A percentile compares a stretch with the other conserved stretches of the same genome.
phyloP scores from a whole-genome alignment of 2,797 vertebrate species.

The Onychomys leucogaster region DNA sequence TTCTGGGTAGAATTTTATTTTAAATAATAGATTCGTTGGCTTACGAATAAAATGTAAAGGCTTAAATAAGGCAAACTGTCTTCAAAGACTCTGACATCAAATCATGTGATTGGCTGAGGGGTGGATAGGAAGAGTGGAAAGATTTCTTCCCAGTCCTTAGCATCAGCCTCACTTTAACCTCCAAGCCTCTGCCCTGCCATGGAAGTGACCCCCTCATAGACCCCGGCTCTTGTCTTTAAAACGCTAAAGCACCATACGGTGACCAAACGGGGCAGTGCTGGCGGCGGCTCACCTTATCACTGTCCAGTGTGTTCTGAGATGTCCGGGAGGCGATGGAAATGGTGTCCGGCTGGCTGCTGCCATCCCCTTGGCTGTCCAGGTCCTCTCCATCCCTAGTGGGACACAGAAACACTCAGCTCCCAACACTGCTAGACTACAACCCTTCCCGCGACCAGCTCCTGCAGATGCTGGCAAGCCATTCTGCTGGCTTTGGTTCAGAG shows the following conservation, averaged over 20 bases:
- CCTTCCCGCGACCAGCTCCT: neutral
- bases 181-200: neutral
- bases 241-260: too few relatives aligned
- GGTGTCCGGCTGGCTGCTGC: constrained; percentile 98
- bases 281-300: constrained; percentile 93
- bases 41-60: neutral
- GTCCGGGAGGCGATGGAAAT: constrained; percentile 98
- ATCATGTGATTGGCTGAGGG: rapidly evolving
- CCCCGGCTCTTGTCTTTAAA: neutral
- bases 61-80: neutral
- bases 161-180: neutral
- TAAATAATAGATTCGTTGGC: neutral
- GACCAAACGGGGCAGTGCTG: too few relatives aligned
- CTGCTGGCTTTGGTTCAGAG: neutral
- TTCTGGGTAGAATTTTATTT: neutral
- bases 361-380: constrained; percentile 98
- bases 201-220: neutral
- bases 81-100: neutral
- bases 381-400: constrained; percentile 96
- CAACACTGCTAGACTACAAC: rapidly evolving
- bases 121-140: neutral
- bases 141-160: neutral
- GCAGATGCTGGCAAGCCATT: neutral
- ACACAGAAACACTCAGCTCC: constrained; percentile 46
- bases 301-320: constrained; percentile 99